Evolutionary conservation across 2,888 invertebrate species (phyloP), one percentile per base, ranked within the genome.

Genomic region (Acronicta psi): DNA sequence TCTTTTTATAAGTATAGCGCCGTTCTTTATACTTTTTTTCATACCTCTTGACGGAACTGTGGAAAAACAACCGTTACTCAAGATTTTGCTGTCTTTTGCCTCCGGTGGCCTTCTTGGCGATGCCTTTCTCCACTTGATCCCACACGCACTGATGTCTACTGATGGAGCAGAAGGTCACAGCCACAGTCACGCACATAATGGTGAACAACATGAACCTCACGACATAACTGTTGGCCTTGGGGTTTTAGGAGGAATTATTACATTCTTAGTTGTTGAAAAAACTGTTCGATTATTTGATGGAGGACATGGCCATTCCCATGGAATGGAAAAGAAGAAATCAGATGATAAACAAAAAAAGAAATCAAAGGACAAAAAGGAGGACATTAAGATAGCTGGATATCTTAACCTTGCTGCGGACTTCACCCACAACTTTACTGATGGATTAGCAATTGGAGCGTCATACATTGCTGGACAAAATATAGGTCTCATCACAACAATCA

Each of bases 341-440:
- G 88, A 91, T 73, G 90, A 93, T 38, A 92, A 91, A 69, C 75
- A 80, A 36, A 92, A 91, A 67, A 90, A 88, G 79, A 86, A 86
- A 57, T 77, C 69, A 38, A 94, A 88, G 78, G 85, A 88, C 14
- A 90, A 88, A 61, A 93, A 94, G 66, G 81, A 92, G 56, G 92
- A 93, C 53, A 94, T 93, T 43, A 94, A 94, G 77, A 90, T 92
- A 54, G 85, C 93, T 58, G 99, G 99, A 2, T 99, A 99, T 87
- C 95, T 99, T 66, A 99, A 99, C 92, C 94, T 99, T 71, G 99
- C 98, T 50, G 99, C 99, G 34, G 99, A 99, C 90, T 99, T 99
- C 88, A 96, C 98, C 13, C 99, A 99, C 88, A 99, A 99, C 92
- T 99, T 99, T 84, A 99, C 99, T 11, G 99, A 99, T 95, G 99